Evolutionary conservation across 2,113 vertebrate genomes (phyloP), one percentile per base, ranked within the genome.

Genomic region (Otus sunia): DNA sequence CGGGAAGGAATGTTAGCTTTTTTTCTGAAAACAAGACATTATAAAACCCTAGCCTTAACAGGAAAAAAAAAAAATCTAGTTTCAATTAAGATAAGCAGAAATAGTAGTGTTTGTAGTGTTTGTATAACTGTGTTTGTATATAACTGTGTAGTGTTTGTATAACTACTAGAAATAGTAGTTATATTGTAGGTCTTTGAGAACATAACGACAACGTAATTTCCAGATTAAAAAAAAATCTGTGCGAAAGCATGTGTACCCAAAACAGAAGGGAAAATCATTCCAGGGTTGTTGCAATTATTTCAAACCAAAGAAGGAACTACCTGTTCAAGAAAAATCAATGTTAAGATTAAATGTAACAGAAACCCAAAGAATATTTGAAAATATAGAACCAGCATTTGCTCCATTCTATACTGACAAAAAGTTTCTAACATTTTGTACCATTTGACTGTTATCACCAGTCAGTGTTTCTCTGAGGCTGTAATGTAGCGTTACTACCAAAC

Each of bases 381-480:
- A 63, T n/a, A 36, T 9, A 45, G 45, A 74, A 27, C 18, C 39
- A 50, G 13, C 12, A 76, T 75, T 62, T 75, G 12, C 36, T 53
- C 45, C 52, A 12, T 75, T 64, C 21, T 66, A 6, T 49, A 50
- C 37, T 59, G 53, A 63, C 23, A 63, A 45, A 25, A 32, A 21
- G 4, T 45, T 82, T 94, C n/a, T 73, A 64, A 34, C 6, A 10
- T 60, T 69, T 74, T 82, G 15, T 43, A 30, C 50, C 32, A 39
- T 27, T 36, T 34, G 47, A 67, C 17, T 2, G 0, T 34, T 78
- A 55, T 1, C 39, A 69, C 3, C 6, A 45, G 12, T 5, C 15
- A 12, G 10, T 11, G 13, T 45, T 74, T 85, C 73, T 71, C 68
- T 45, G 45, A 66, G 56, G 25, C 7, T 9, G 3, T 9, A 22